These are phyloP conservation scores for Drosophila melanica DNA, from an alignment of 1,140 invertebrate genomes.

Conservation along the genomic window DNA sequence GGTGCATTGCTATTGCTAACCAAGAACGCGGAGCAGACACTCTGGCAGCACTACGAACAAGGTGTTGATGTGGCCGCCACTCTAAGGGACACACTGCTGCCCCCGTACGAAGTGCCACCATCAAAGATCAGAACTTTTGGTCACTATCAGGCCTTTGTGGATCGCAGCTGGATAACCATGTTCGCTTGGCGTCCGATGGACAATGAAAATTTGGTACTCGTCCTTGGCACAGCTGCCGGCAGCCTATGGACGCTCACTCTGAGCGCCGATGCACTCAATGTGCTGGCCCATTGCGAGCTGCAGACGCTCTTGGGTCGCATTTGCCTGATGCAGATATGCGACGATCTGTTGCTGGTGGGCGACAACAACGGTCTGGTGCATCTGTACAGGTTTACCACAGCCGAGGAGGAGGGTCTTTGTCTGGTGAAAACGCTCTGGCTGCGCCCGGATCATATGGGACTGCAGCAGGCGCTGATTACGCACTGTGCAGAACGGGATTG, in stretches of 20 bases:
- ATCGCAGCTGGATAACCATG: constrained; percentile 69
- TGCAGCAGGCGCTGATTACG: constrained; percentile 52
- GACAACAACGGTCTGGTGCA: constrained; percentile 43
- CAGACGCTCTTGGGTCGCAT: constrained; percentile 56
- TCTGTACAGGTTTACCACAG: constrained; percentile 32
- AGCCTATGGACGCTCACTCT: constrained; percentile 53
- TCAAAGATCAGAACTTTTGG: constrained; percentile 37
- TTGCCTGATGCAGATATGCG: constrained; percentile 34
- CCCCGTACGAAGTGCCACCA: constrained; percentile 4
- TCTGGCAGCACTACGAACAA: constrained; percentile 24
- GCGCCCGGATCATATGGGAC: constrained; percentile 57
- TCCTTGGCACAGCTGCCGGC: constrained; percentile 64
- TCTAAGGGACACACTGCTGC: constrained; percentile 45
- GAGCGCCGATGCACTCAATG: not conserved
- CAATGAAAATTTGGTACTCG: constrained; percentile 5
- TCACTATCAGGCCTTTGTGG: constrained; percentile 41
- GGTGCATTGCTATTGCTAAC: constrained; percentile 42
- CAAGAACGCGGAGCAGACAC: constrained; percentile 23
- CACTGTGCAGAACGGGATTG: constrained; percentile 17
- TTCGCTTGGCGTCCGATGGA: constrained; percentile 47
- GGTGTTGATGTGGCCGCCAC: constrained; percentile 34
- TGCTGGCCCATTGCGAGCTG: constrained; percentile 25
- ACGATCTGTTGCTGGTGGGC: constrained; percentile 59
- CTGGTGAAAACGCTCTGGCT: constrained; percentile 56
- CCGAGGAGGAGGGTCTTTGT: not conserved